Evolutionary conservation across 2,797 vertebrate species (phyloP), one percentile per base, ranked within the genome.

Genomic region (Coregonus ussuriensis): DNA sequence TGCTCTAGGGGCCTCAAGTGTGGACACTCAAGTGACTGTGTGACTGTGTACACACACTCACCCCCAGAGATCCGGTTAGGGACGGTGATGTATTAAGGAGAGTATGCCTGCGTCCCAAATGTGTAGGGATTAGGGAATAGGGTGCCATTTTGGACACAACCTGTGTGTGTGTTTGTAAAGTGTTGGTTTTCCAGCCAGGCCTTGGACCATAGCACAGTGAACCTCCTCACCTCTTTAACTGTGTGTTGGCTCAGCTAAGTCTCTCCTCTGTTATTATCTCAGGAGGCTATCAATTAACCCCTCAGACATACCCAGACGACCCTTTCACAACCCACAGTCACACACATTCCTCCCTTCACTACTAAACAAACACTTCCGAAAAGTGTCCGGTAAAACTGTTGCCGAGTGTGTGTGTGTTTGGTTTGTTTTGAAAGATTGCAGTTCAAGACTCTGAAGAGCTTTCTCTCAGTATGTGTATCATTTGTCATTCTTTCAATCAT

Each of bases 241-340:
- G 72, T 41, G 31, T 90, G 90, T 91, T 93, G 91, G 88, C 72
- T 90, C 81, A 87, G 87, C 85, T 83, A 25, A 68, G 82, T 85
- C 77, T 14, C 62, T 59, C 78, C 9, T 65, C 66, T 75, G 56
- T 83, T 84, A 85, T 92, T 89, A 92, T 90, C 86, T 85, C 71
- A 0, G 6, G 47, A 83, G 85, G 83, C 88, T 80, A 71, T 86
- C 84, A 80, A 85, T 89, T 89, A 89, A 88, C 83, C 81, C 74
- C 74, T 3, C 9, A n/a, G 53, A 82, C 90, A 80, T 41, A 86
- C 83, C 74, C 81, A 80, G 69, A 85, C 75, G 56, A 77, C 76
- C 71, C 79, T 89, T 88, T 85, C 86, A 82, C 85, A 85, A 91
- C 83, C 81, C 85, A 77, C 88, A 91, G 69, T 47, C 70, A 33